These are phyloP conservation scores for Trematocara macrostoma DNA, from an alignment of 2,113 vertebrate genomes.

Conservation along the genomic window DNA sequence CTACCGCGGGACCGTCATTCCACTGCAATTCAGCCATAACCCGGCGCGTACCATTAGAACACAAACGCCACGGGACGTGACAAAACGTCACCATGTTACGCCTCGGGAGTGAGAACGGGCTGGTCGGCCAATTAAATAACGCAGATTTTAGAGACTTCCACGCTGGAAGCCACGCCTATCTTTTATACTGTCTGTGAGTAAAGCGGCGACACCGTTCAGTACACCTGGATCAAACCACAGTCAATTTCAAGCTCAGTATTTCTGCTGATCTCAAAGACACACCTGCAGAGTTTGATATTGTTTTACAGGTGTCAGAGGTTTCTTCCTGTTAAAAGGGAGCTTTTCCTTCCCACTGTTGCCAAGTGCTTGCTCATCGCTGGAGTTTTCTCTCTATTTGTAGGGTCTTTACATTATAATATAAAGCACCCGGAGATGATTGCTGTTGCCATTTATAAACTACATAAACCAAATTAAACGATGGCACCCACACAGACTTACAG, in stretches of 20 bases:
- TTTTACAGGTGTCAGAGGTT: not conserved
- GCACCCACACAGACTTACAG: not conserved
- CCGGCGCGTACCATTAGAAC: too few relatives aligned
- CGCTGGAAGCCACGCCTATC: not conserved
- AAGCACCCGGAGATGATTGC: too few relatives aligned
- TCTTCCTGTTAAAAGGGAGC: too few relatives aligned
- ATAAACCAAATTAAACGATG: not conserved
- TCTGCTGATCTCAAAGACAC: not conserved
- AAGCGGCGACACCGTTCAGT: rapidly evolving
- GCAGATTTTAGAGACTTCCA: not conserved
- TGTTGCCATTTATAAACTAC: not conserved
- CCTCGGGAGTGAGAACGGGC: too few relatives aligned
- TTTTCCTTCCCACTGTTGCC: too few relatives aligned
- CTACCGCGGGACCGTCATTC: too few relatives aligned
- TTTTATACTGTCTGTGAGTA: not conserved
- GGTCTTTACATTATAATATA: too few relatives aligned
- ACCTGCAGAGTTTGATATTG: not conserved
- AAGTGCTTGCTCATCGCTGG: too few relatives aligned
- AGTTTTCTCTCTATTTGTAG: too few relatives aligned
- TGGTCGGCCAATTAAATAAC: not conserved
- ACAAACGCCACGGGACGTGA: too few relatives aligned
- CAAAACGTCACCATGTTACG: too few relatives aligned
- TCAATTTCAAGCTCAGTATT: not conserved
- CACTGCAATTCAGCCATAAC: too few relatives aligned
- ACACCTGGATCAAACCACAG: not conserved